Evolutionary conservation across 2,797 vertebrate genomes (phyloP).

Genomic region (Cossypha heuglini): DNA sequence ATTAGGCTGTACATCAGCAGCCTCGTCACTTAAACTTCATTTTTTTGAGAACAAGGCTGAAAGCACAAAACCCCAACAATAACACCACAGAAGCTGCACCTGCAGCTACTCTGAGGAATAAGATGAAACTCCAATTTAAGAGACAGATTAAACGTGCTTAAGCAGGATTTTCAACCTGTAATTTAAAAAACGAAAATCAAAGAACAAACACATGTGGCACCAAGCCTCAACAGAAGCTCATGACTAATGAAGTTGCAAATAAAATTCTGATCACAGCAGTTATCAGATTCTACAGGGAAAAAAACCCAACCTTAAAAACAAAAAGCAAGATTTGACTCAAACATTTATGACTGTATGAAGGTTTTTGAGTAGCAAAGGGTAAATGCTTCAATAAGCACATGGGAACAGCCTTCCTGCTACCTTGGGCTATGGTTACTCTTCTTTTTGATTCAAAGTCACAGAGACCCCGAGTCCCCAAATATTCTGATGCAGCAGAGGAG

Average conservation of each 20-base stretch:
- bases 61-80: background rate
- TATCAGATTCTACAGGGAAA: background rate
- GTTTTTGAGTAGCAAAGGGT: background rate
- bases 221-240: slow-evolving; percentile 20
- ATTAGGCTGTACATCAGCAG: background rate
- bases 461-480: background rate
- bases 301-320: background rate
- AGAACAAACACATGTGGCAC: slow-evolving; percentile 16
- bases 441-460: background rate
- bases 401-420: background rate
- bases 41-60: background rate
- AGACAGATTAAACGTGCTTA: slow-evolving; percentile 19
- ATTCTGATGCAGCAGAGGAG: background rate
- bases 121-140: background rate
- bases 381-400: background rate
- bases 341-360: background rate
- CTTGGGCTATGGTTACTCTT: background rate
- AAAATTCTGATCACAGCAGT: slow-evolving; percentile 11
- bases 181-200: slow-evolving; percentile 43
- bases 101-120: background rate
- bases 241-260: slow-evolving; percentile 50
- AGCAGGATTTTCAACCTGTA: slow-evolving; percentile 59
- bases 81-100: background rate
- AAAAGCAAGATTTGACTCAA: slow-evolving; percentile 36
- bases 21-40: background rate